Base-by-base conservation (phyloP, 1,140 invertebrate genomes). In the Littorina saxatilis region DNA sequence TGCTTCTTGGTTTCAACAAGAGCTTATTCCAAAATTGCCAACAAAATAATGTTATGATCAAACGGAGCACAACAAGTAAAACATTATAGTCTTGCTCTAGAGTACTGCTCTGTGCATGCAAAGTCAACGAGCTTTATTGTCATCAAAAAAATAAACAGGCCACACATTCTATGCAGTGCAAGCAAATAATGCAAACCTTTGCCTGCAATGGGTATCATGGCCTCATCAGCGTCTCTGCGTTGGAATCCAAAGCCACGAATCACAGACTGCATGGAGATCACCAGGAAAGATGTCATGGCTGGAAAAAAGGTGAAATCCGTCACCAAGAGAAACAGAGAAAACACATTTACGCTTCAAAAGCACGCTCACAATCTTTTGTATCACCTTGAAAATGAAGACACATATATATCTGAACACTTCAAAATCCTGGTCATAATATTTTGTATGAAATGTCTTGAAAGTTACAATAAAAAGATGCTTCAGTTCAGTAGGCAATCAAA, bases 191-290 rank as follows among this genome's bases (percentile, higher is more conserved):
- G 77, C 81, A 74, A 76, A 90, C 88, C 87, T 82, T 74, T 47
- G 15, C 90, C 88, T 15, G 96, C 95, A n/a, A 99, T 96, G 0
- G 98, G 98, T 4, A 97, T 95, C 96, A 99, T 99, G 0, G 98
- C 97, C 91, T 99, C 98, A 20, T 95, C 94, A 43, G 96, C 96
- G 83, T 96, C 95, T 27, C 95, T 96, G 23, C 90, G 88, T 13
- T 32, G 82, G 27, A 90, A 63, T 58, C 91, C 96, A 91, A 97
- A 98, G 1, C 98, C 98, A 84, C 97, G 94, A 13, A 96, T 96
- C 37, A 96, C 95, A 86, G 97, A 96, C 29, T 97, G 89, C 91
- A 98, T 97, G 0, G 97, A 96, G 2, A 99, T 97, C 0, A 99
- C 96, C 0, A 97, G 95, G 90, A 98, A 99, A 0, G 96, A 97